Evolutionary conservation across 2,113 vertebrate species (phyloP), one percentile per base, ranked within the genome.

Genomic region (Dinomys branickii): DNA sequence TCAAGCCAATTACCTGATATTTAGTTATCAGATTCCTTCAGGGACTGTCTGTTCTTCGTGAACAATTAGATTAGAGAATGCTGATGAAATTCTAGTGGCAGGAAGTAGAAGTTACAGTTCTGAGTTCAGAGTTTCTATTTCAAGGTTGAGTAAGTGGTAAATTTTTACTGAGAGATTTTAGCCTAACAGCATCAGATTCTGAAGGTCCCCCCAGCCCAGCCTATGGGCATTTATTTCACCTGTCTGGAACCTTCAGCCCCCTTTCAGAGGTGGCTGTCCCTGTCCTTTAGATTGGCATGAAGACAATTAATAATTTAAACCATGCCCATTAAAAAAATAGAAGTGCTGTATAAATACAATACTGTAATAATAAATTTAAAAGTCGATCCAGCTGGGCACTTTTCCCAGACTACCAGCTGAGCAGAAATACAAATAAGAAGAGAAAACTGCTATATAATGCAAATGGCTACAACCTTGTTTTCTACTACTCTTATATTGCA

Each of bases 231-330:
- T 50, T 52, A 63, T 94, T 96, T 91, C 38, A 91, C 73, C 71
- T 95, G 65, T 44, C 67, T 78, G 59, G 85, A 73, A 95, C 88
- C 50, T 71, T 93, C 20, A 50, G 33, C 52, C 81, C 13, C 35
- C 83, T 89, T 85, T 88, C 69, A 91, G 86, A 96, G 86, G 50
- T 73, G 30, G 69, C 75, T 69, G 84, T 90, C 73, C 63, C 77
- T 63, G 19, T 82, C 80, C 59, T 83, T 97, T 75, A 54, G 54
- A 88, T 97, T 77, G 85, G 92, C 95, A 96, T 97, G 90, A 97
- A 97, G 95, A 95, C 73, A 97, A 97, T 97, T 95, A 96, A 98
- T 97, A 97, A 97, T 98, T 98, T 96, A 98, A 97, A 47, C 56
- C 52, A 41, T 90, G 22, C 54, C 88, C 85, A 92, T 94, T 59